Percentiles rank a stretch among this genome's conserved stretches.
Evolutionary conservation across 1,140 invertebrate genomes (phyloP).

Genomic region (Hylaeus anthracinus): DNA sequence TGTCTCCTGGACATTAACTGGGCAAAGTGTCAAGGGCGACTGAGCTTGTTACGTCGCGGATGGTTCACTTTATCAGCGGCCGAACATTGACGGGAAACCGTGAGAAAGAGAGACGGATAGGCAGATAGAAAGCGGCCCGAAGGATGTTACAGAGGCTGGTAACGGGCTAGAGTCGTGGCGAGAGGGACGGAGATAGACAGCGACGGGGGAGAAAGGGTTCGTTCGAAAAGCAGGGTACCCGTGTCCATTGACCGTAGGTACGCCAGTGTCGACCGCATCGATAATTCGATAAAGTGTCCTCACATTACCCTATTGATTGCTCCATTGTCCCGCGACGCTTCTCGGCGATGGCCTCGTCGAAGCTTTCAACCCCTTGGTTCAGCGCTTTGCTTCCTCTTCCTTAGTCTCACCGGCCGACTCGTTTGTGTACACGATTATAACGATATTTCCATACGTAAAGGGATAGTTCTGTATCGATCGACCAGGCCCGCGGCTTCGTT

Average conservation of each 20-base stretch:
- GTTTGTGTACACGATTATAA: slow-evolving; percentile 62
- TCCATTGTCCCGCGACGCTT: slow-evolving; percentile 76
- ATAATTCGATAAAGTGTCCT: slow-evolving; percentile 81
- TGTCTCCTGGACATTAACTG: slow-evolving; percentile 68
- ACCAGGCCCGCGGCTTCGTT: background rate
- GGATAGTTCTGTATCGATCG: slow-evolving; percentile 46
- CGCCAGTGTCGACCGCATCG: slow-evolving; percentile 73
- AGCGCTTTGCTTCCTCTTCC: slow-evolving; percentile 57
- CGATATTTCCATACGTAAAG: slow-evolving; percentile 52
- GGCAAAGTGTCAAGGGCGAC: slow-evolving; percentile 76
- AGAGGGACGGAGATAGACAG: slow-evolving; percentile 19
- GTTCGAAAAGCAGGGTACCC: slow-evolving; percentile 69
- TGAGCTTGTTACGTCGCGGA: slow-evolving; percentile 67
- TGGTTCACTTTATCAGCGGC: slow-evolving; percentile 60
- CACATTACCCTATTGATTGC: slow-evolving; percentile 82
- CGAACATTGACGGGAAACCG: slow-evolving; percentile 59
- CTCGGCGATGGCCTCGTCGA: slow-evolving; percentile 62
- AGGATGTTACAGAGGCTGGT: slow-evolving; percentile 26
- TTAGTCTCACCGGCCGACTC: slow-evolving; percentile 62
- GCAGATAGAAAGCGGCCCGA: slow-evolving; percentile 57
- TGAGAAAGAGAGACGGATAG: slow-evolving; percentile 59
- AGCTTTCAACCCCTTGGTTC: slow-evolving; percentile 69
- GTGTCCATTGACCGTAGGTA: slow-evolving; percentile 70
- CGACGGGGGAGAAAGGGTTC: slow-evolving; percentile 47
- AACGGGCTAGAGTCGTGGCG: slow-evolving; percentile 1